A percentile compares a stretch with the other conserved stretches of the same genome.
These are phyloP conservation scores for Ooceraea biroi DNA, from an alignment of 1,140 invertebrate species.

Conservation along the genomic window DNA sequence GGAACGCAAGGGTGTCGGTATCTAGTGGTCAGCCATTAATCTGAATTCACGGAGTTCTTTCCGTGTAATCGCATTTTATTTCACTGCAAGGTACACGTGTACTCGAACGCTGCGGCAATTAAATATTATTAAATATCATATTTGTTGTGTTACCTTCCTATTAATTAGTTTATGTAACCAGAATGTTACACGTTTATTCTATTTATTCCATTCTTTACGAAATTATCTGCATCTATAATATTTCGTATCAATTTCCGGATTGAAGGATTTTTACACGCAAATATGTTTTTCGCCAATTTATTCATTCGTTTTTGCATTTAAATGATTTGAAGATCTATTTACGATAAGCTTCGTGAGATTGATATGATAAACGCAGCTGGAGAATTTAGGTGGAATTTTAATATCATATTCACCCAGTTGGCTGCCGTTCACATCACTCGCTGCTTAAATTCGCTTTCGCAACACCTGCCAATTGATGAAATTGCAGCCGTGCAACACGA, in stretches of 20 bases:
- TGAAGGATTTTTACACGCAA: not conserved
- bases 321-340: constrained; percentile 7
- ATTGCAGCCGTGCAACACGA: constrained; percentile 1
- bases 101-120: not conserved
- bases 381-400: not conserved
- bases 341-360: not conserved
- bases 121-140: not conserved
- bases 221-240: too few species aligned
- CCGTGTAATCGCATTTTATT: constrained; percentile 40
- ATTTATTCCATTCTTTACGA: not conserved
- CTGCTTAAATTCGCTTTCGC: not conserved
- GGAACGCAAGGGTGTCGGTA: constrained; percentile 22
- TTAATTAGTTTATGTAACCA: not conserved
- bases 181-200: not conserved
- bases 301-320: not conserved
- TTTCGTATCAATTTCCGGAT: too few species aligned
- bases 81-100: not conserved
- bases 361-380: not conserved
- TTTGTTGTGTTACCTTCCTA: not conserved
- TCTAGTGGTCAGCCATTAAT: constrained; percentile 66
- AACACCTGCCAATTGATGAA: not conserved
- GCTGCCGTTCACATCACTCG: not conserved
- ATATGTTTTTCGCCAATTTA: not conserved
- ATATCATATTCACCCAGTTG: not conserved
- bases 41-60: constrained; percentile 57